These are phyloP conservation scores for Heterotilapia buettikoferi DNA, from an alignment of 2,113 vertebrate genomes.

Conservation along the genomic window DNA sequence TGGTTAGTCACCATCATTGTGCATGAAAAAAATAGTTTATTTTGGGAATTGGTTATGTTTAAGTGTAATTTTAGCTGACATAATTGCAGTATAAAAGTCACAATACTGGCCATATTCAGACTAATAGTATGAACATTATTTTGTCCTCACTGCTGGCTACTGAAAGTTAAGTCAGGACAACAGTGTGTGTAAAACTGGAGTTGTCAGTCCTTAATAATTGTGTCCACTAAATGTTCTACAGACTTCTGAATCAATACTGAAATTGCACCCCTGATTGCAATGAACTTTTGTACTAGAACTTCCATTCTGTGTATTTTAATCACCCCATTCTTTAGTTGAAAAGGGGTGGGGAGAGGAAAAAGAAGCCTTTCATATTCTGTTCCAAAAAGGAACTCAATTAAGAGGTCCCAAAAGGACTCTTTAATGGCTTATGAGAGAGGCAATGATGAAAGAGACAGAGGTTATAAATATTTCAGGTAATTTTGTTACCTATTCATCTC, in stretches of 20 bases:
- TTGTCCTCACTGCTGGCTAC: neutral
- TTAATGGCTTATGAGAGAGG: conserved; percentile 65
- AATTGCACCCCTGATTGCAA: conserved; percentile 44
- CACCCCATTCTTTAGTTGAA: conserved; percentile 58
- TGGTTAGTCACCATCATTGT: rapidly evolving
- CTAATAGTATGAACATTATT: neutral
- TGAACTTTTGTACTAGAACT: conserved; percentile 45
- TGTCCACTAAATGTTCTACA: conserved; percentile 26
- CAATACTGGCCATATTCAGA: neutral
- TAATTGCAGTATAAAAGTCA: neutral
- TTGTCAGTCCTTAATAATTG: neutral
- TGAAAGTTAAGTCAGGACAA: neutral
- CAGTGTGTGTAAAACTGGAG: neutral
- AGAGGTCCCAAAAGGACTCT: conserved; percentile 60
- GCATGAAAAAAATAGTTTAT: neutral
- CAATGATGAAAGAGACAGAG: conserved; percentile 65
- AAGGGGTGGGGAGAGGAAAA: conserved; percentile 36
- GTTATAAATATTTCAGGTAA: conserved; percentile 76
- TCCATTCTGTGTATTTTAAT: conserved; percentile 56
- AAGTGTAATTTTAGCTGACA: neutral
- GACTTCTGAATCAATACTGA: conserved; percentile 35
- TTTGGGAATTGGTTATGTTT: neutral
- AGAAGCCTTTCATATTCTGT: conserved; percentile 66
- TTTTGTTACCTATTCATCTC: conserved; percentile 68
- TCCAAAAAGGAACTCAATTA: conserved; percentile 72